These are phyloP conservation scores for Xestia ashworthii DNA, from an alignment of 2,888 invertebrate genomes.

Conservation along the genomic window DNA sequence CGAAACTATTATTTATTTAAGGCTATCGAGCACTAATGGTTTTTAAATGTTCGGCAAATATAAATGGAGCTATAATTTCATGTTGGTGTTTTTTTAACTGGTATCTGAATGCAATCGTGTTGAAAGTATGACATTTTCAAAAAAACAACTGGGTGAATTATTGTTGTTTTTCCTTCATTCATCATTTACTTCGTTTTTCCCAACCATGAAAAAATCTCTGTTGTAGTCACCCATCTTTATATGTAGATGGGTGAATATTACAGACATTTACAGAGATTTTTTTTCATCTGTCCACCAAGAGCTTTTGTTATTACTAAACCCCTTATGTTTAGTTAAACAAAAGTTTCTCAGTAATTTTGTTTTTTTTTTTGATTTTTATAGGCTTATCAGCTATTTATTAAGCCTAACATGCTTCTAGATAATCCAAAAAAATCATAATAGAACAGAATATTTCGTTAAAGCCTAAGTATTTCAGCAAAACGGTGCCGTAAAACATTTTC, in stretches of 20 bases:
- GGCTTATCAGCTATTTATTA: too few species aligned
- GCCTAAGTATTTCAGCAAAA: conserved; percentile 3
- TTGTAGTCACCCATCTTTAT: background rate
- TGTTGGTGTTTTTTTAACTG: background rate
- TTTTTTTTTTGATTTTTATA: background rate
- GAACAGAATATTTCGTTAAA: background rate
- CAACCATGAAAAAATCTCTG: background rate
- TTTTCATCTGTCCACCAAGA: background rate
- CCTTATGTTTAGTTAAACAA: background rate
- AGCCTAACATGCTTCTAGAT: background rate
- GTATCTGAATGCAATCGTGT: background rate
- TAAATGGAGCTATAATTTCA: background rate
- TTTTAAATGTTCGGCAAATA: conserved; percentile 57
- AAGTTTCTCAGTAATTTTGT: background rate
- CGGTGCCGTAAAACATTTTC: background rate
- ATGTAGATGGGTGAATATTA: too few species aligned
- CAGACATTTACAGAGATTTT: too few species aligned
- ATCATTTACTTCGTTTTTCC: background rate
- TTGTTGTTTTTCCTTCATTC: background rate
- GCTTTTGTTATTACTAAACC: background rate
- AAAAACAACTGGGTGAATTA: background rate
- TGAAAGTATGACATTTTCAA: background rate
- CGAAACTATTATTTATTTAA: conserved; percentile 42
- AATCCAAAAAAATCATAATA: background rate
- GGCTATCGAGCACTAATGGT: conserved; percentile 58